Percentiles rank a stretch among this genome's conserved stretches.
Conservation (phyloP, 2,113 vertebrate genomes). For the Salvelinus sp. region DNA sequence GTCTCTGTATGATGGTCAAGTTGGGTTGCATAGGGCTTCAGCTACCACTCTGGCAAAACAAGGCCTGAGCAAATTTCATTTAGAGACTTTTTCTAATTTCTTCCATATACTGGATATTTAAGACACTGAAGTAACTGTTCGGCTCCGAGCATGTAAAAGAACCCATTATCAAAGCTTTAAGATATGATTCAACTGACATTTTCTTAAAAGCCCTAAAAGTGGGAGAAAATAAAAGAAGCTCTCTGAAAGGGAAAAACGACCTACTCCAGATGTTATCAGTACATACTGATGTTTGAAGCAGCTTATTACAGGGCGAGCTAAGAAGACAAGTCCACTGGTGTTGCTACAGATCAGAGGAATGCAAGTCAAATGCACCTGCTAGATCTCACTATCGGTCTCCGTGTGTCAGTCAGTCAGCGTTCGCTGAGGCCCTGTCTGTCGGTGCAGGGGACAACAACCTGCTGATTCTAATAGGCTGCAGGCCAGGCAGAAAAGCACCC, state of each 20-base stretch:
- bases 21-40: constrained; percentile 65
- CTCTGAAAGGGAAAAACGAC: constrained; percentile 93
- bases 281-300: constrained; percentile 99
- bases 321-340: constrained; percentile 97
- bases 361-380: constrained; percentile 94
- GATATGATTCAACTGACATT: constrained; percentile 99
- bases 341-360: constrained; percentile 92
- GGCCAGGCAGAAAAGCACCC: constrained; percentile 45
- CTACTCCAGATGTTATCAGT: constrained; percentile 98
- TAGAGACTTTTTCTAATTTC: constrained; percentile 77
- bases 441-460: constrained; percentile 57
- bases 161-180: constrained; percentile 99
- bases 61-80: constrained; percentile 72
- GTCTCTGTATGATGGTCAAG: constrained; percentile 70
- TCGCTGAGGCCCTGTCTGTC: constrained; percentile 81
- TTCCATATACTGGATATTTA: constrained; percentile 89
- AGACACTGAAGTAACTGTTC: constrained; percentile 95
- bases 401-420: constrained; percentile 95
- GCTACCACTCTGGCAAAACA: constrained; percentile 42
- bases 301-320: constrained; percentile 98
- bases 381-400: constrained; percentile 91
- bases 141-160: constrained; percentile 87
- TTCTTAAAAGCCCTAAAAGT: constrained; percentile 96
- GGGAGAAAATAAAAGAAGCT: constrained; percentile 78
- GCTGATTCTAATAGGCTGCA: constrained; percentile 71